Percentiles rank a stretch among this genome's conserved stretches.
Evolutionary conservation across 1,140 invertebrate genomes (phyloP).

Genomic region (Zaprionus kolodkinae): DNA sequence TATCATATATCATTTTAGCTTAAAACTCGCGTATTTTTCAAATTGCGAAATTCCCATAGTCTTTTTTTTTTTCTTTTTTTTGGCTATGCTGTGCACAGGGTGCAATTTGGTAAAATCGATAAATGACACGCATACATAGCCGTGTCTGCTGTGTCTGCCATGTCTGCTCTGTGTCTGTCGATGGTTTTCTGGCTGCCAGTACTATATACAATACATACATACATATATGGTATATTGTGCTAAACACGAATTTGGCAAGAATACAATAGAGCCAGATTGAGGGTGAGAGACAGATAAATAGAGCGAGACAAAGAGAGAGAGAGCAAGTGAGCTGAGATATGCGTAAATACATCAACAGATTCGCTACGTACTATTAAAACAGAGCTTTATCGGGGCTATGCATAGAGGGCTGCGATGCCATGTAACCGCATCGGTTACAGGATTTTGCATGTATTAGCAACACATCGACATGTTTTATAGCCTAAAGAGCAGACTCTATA

Average conservation of each 20-base stretch:
- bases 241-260: constrained; percentile 72
- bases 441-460: not conserved
- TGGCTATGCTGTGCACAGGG: constrained; percentile 22
- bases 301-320: constrained; percentile 16
- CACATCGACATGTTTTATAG: not conserved
- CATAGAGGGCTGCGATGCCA: not conserved
- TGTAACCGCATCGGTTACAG: not conserved
- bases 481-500: too few relatives aligned
- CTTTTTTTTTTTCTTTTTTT: too few relatives aligned
- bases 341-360: constrained; percentile 1
- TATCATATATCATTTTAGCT: not conserved
- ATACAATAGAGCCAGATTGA: constrained; percentile 25
- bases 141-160: constrained; percentile 27
- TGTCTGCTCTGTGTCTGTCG: constrained; percentile 38
- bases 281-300: not conserved
- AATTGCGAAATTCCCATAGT: constrained; percentile 32
- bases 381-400: not conserved
- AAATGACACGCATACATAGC: constrained; percentile 18
- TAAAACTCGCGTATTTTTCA: not conserved
- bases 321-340: not conserved
- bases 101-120: constrained; percentile 1
- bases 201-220: constrained; percentile 32
- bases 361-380: not conserved
- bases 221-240: constrained; percentile 53
- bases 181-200: constrained; percentile 71